phyloP scores from a whole-genome alignment of 2,113 vertebrate species.

The Collichthys lucidus region DNA sequence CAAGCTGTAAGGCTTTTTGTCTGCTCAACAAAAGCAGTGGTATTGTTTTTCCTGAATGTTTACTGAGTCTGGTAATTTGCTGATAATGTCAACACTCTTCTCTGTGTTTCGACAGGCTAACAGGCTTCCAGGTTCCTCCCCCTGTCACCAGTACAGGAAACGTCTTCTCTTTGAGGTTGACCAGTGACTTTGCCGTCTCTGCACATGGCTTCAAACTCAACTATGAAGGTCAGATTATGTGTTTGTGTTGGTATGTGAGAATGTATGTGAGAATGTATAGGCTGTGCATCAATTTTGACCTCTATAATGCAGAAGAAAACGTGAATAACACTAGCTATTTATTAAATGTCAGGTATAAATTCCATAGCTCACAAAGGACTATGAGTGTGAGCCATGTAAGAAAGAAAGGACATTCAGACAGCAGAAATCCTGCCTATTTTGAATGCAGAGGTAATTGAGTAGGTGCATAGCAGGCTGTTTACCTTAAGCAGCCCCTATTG shows the following conservation, averaged over 20 bases:
- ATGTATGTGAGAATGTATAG: background rate
- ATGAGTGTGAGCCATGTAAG: background rate
- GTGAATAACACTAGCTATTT: background rate
- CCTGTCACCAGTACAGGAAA: conserved; percentile 81
- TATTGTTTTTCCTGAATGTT: background rate
- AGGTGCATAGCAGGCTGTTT: background rate
- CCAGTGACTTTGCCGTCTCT: conserved; percentile 81
- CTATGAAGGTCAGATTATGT: conserved; percentile 78
- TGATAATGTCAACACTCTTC: conserved; percentile 17
- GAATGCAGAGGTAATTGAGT: background rate
- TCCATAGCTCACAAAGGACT: background rate
- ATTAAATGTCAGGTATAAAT: conserved; percentile 8
- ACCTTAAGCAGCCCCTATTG: background rate
- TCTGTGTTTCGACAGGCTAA: conserved; percentile 70
- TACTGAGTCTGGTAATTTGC: background rate
- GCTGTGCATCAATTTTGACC: background rate
- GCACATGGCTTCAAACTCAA: conserved; percentile 83
- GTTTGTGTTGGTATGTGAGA: background rate
- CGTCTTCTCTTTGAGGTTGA: conserved; percentile 80
- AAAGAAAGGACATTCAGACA: background rate
- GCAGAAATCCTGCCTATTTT: background rate
- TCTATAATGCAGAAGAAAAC: background rate
- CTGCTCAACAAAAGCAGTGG: background rate
- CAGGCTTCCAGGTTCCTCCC: conserved; percentile 80
- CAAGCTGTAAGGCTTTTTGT: conserved; percentile 17